Percentiles rank a stretch among this genome's conserved stretches.
Conservation (phyloP, 64 coral and sea anemone genomes). For the Stichodactyla helianthus region DNA sequence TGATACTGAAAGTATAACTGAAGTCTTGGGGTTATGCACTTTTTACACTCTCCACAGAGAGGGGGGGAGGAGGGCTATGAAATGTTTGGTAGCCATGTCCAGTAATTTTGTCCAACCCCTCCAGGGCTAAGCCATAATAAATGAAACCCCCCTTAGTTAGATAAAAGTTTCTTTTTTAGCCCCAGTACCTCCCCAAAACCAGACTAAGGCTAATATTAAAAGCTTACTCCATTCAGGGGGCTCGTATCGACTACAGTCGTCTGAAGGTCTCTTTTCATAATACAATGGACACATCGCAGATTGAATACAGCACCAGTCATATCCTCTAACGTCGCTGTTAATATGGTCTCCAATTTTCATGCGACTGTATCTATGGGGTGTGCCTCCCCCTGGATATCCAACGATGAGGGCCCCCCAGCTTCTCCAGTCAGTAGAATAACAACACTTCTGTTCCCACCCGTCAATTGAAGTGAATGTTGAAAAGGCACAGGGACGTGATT, state of each 20-base stretch:
- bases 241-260: conserved; percentile 12
- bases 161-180: no score
- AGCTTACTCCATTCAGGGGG: conserved; percentile 30
- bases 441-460: conserved; percentile 45
- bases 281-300: conserved; percentile 22
- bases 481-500: background rate
- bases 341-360: background rate
- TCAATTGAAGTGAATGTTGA: conserved; percentile 20
- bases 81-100: background rate
- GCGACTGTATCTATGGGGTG: conserved; percentile 19
- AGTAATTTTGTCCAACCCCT: background rate
- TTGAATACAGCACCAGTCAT: conserved; percentile 16
- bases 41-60: no score
- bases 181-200: background rate
- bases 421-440: conserved; percentile 21
- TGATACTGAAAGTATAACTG: no score
- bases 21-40: no score
- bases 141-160: background rate
- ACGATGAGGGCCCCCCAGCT: conserved; percentile 33
- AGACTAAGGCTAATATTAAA: background rate
- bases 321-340: background rate
- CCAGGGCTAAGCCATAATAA: no score
- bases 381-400: conserved; percentile 26
- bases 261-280: conserved; percentile 34
- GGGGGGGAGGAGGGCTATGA: no score